Conservation (phyloP, 2,113 vertebrate genomes). For the Podocnemis expansa region DNA sequence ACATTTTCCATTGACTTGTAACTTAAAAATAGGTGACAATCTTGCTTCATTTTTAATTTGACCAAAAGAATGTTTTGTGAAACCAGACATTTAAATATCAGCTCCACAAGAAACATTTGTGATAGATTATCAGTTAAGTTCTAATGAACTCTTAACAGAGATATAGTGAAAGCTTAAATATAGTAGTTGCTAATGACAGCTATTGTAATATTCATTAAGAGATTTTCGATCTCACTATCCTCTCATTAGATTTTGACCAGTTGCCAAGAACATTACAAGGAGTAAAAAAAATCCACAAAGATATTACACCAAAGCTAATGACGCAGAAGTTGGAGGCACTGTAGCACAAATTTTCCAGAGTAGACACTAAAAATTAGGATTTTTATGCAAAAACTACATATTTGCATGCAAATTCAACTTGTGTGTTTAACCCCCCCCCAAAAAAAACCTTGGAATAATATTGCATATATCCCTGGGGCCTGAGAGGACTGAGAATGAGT, state of each 20-base stretch:
- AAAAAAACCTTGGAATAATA: not conserved
- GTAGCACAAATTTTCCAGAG: not conserved
- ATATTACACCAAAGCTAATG: not conserved
- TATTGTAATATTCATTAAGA: not conserved
- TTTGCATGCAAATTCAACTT: not conserved
- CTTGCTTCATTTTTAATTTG: not conserved
- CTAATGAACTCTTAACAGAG: not conserved
- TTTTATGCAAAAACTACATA: not conserved
- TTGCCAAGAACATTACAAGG: not conserved
- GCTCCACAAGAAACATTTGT: not conserved
- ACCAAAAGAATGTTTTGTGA: not conserved
- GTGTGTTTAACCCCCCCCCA: no score
- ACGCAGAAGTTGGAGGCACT: not conserved
- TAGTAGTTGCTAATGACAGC: not conserved
- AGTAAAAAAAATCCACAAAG: not conserved
- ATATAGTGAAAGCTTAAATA: not conserved
- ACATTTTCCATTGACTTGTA: not conserved
- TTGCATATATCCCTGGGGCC: not conserved
- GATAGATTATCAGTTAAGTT: not conserved
- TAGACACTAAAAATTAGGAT: not conserved
- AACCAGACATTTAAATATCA: not conserved
- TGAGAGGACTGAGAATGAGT: not conserved
- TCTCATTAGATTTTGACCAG: not conserved
- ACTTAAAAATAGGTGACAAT: rapidly evolving
- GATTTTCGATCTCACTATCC: not conserved